phyloP scores from a whole-genome alignment of 35 echinoderm and acorn worm species.

The Amphiura filiformis region DNA sequence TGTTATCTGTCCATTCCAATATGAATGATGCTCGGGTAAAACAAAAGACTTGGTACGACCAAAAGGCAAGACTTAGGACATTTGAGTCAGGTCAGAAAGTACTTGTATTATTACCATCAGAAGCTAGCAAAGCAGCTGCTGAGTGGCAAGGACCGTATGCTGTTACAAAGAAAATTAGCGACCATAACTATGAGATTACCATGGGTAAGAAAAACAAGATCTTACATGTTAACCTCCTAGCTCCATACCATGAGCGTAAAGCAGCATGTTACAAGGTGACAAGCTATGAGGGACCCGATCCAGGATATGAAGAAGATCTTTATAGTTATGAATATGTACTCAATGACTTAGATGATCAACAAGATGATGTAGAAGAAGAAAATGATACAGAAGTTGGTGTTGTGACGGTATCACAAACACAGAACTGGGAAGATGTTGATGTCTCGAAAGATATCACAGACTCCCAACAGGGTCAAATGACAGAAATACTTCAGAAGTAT shows the following conservation, averaged over 20 bases:
- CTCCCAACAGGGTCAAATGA: neutral
- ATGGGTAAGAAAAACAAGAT: neutral
- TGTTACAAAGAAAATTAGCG: neutral
- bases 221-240: too few relatives aligned
- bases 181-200: slow-evolving; percentile 25
- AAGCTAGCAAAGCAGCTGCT: neutral
- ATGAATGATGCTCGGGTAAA: neutral
- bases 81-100: slow-evolving; percentile 27
- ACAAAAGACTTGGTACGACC: slow-evolving; percentile 17
- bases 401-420: neutral
- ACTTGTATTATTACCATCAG: slow-evolving; percentile 29
- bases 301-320: neutral
- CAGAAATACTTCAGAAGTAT: neutral
- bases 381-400: neutral
- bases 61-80: neutral
- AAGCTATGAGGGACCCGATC: neutral
- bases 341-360: neutral
- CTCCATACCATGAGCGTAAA: neutral
- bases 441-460: neutral
- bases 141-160: slow-evolving; percentile 41
- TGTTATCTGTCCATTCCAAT: neutral
- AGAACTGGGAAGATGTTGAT: slow-evolving; percentile 9
- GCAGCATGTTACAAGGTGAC: neutral
- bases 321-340: neutral
- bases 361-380: neutral